phyloP scores from a whole-genome alignment of 2,797 vertebrate species.

The Poecilia gillii region DNA sequence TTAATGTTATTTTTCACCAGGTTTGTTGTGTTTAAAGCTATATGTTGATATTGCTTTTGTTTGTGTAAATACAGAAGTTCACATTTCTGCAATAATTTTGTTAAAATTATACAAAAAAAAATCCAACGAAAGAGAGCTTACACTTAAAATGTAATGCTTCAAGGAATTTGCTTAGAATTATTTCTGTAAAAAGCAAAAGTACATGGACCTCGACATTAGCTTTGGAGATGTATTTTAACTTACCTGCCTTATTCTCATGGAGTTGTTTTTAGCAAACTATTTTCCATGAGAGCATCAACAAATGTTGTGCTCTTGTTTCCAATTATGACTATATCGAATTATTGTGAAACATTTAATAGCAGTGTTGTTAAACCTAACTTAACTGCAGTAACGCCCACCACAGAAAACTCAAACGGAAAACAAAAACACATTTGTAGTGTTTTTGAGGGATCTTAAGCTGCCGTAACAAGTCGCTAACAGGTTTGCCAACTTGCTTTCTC shows the following conservation, averaged over 20 bases:
- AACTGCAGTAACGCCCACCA: background rate
- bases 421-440: background rate
- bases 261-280: background rate
- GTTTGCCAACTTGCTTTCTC: conserved; percentile 16
- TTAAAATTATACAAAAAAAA: background rate
- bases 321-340: background rate
- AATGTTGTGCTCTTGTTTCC: background rate
- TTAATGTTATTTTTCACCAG: background rate
- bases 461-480: background rate
- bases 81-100: background rate
- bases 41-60: background rate
- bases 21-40: background rate
- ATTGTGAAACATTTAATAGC: background rate
- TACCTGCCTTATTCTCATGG: background rate
- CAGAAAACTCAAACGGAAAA: background rate
- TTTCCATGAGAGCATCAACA: background rate
- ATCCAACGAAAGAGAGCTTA: background rate
- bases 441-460: background rate
- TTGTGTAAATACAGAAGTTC: background rate
- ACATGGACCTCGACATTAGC: background rate
- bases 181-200: background rate
- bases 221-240: background rate
- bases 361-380: background rate
- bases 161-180: background rate
- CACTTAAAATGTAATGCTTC: background rate